These are phyloP conservation scores for Saimiri boliviensis DNA, from an alignment of 2,113 vertebrate genomes.

Conservation along the genomic window DNA sequence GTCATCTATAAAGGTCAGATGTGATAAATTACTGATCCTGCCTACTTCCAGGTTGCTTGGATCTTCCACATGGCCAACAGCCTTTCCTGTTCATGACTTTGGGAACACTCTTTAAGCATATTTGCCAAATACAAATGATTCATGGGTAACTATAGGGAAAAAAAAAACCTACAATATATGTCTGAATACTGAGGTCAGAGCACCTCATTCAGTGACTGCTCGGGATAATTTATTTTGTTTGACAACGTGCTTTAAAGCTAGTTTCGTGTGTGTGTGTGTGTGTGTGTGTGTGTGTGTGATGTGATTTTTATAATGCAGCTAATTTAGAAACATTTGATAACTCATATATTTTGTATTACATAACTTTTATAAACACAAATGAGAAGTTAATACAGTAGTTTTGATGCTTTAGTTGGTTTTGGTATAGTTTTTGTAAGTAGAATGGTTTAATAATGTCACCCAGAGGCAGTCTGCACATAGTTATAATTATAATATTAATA, in stretches of 20 bases:
- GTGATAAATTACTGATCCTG: not conserved
- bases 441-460: not conserved
- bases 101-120: not conserved
- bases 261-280: not conserved
- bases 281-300: not conserved
- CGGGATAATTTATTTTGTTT: not conserved
- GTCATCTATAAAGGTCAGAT: not conserved
- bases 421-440: not conserved
- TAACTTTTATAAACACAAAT: not conserved
- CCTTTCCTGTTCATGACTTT: not conserved
- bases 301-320: not conserved
- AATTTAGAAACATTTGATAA: constrained; percentile 1
- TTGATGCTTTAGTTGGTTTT: not conserved
- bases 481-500: not conserved
- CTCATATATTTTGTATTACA: not conserved
- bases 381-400: not conserved
- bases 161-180: not conserved
- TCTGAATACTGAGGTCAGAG: not conserved
- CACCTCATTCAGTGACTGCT: not conserved
- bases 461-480: not conserved
- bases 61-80: not conserved
- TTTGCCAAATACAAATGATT: constrained; percentile 9
- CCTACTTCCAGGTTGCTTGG: not conserved
- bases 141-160: not conserved
- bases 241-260: not conserved